These are phyloP conservation scores for Cancer borealis DNA, from an alignment of 2,888 invertebrate genomes.

Conservation along the genomic window DNA sequence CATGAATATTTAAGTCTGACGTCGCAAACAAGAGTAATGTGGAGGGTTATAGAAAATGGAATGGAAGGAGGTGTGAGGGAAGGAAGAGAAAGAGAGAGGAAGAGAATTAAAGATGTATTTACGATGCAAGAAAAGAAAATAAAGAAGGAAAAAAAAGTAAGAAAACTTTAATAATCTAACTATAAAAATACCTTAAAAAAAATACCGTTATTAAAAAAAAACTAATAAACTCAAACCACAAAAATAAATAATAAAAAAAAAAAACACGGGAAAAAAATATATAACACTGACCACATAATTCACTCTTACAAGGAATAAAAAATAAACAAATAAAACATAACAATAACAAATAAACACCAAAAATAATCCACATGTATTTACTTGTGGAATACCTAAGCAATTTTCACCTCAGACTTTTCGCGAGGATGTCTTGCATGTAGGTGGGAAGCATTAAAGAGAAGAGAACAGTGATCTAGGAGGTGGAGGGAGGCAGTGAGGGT, in stretches of 20 bases:
- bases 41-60: neutral
- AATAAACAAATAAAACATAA: neutral
- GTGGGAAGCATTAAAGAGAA: constrained; percentile 7
- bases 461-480: neutral
- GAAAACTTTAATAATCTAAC: neutral
- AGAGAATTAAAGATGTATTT: neutral
- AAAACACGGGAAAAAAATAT: neutral
- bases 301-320: neutral
- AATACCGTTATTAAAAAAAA: neutral
- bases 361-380: neutral
- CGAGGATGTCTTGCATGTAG: neutral
- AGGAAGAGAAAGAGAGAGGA: neutral
- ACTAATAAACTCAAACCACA: neutral
- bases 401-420: neutral
- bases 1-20: neutral
- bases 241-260: neutral
- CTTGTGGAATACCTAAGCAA: neutral
- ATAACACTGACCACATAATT: too few species aligned
- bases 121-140: neutral
- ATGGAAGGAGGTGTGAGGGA: neutral
- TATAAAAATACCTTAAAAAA: neutral
- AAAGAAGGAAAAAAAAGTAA: neutral
- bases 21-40: constrained; percentile 10
- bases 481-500: neutral
- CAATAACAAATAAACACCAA: neutral